These are phyloP conservation scores for Tinamus major DNA, from an alignment of 2,797 vertebrate genomes.

Conservation along the genomic window DNA sequence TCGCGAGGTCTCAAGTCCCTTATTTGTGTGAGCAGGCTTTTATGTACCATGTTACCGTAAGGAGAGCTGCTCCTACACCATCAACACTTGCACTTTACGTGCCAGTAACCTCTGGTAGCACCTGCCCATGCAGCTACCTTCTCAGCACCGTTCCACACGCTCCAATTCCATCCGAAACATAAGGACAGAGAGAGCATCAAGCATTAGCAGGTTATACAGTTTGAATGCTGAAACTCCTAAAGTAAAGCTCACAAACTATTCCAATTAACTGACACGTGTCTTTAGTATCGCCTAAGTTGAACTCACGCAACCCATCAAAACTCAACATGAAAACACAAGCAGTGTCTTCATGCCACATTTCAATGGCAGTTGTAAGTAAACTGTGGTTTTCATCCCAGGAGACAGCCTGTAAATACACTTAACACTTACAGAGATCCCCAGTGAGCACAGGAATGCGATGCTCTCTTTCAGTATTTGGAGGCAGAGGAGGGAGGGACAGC, in stretches of 20 bases:
- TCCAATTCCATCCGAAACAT: background rate
- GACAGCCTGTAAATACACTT: background rate
- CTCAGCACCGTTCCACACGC: background rate
- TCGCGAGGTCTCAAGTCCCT: background rate
- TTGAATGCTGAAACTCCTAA: background rate
- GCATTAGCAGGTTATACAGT: background rate
- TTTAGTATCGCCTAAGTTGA: background rate
- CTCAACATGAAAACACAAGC: background rate
- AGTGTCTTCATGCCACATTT: rapidly evolving
- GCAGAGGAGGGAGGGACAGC: background rate
- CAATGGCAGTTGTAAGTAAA: background rate
- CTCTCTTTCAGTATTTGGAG: background rate
- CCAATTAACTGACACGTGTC: background rate
- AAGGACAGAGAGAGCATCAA: background rate
- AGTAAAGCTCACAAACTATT: background rate
- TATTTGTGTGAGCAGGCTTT: background rate
- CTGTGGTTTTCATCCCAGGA: background rate
- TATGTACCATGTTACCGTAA: background rate
- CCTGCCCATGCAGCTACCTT: background rate
- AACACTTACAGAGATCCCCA: background rate
- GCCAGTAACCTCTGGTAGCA: background rate
- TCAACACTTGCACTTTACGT: background rate
- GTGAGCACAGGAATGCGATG: background rate
- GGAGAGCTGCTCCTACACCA: background rate
- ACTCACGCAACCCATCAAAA: background rate